These are phyloP conservation scores for Peromyscus melanophrys DNA, from an alignment of 2,797 vertebrate species.

Conservation along the genomic window DNA sequence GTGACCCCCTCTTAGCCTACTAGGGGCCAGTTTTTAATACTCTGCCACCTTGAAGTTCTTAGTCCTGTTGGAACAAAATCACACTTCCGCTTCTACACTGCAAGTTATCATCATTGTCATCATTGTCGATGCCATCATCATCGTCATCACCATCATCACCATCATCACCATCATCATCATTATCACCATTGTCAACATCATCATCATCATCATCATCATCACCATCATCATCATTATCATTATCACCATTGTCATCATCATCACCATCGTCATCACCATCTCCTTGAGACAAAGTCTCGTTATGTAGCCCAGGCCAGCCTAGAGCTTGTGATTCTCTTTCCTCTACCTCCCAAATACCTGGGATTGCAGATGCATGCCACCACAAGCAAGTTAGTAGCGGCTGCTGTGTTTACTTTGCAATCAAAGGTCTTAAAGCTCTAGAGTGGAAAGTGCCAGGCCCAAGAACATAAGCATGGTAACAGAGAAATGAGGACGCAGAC, in stretches of 20 bases:
- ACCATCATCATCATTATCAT: too few species aligned
- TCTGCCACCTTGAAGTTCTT: neutral
- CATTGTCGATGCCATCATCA: neutral
- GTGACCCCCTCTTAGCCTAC: neutral
- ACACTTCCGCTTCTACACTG: neutral
- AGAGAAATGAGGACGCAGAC: neutral
- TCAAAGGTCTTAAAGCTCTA: neutral
- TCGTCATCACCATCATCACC: neutral
- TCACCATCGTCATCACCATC: neutral
- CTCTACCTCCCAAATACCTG: neutral
- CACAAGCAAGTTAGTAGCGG: neutral
- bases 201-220: neutral
- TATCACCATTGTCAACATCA: neutral
- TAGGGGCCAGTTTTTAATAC: fast-evolving
- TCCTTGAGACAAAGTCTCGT: neutral
- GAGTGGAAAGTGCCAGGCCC: neutral
- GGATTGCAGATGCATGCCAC: neutral
- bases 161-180: too few species aligned
- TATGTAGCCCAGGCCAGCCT: neutral
- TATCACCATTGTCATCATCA: neutral
- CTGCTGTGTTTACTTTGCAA: neutral
- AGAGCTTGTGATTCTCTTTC: neutral
- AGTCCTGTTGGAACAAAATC: neutral
- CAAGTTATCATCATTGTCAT: neutral
- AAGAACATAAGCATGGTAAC: neutral